phyloP scores from a whole-genome alignment of 2,113 vertebrate species.

The Ovibos moschatus region DNA sequence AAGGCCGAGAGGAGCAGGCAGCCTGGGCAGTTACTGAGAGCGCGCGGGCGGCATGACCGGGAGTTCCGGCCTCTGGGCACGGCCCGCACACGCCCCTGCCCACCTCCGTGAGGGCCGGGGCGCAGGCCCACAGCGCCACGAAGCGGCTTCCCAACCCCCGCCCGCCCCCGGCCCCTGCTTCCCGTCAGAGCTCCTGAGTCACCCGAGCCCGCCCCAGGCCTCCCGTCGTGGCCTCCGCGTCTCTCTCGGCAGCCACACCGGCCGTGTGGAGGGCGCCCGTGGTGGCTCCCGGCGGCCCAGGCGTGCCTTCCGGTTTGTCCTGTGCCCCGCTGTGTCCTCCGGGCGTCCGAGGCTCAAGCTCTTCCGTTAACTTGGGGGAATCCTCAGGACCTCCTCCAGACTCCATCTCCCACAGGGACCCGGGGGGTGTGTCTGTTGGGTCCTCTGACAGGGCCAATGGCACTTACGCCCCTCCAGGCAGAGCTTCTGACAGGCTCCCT shows the following conservation, averaged over 20 bases:
- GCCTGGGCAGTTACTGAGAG: neutral
- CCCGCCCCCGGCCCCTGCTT: fast-evolving
- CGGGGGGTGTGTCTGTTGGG: fast-evolving
- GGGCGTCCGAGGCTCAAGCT: neutral
- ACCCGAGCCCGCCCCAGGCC: neutral
- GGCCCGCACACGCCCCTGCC: neutral
- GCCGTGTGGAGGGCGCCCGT: fast-evolving
- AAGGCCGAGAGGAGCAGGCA: too few relatives aligned
- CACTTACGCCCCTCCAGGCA: neutral
- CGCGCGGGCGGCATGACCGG: fast-evolving
- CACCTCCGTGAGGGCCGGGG: neutral
- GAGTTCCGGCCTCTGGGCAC: neutral
- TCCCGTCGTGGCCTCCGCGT: neutral
- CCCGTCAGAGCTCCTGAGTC: neutral
- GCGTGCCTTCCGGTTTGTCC: neutral
- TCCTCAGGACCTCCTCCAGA: neutral
- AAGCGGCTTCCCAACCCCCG: neutral
- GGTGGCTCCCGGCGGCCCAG: neutral
- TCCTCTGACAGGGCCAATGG: fast-evolving
- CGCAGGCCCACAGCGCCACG: neutral
- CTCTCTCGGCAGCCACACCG: neutral
- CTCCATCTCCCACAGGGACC: neutral
- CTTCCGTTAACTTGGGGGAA: neutral
- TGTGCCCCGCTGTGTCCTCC: neutral
- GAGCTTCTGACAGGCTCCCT: neutral